Conservation (phyloP, 1,140 invertebrate genomes). For the Tetraneura akinire region DNA sequence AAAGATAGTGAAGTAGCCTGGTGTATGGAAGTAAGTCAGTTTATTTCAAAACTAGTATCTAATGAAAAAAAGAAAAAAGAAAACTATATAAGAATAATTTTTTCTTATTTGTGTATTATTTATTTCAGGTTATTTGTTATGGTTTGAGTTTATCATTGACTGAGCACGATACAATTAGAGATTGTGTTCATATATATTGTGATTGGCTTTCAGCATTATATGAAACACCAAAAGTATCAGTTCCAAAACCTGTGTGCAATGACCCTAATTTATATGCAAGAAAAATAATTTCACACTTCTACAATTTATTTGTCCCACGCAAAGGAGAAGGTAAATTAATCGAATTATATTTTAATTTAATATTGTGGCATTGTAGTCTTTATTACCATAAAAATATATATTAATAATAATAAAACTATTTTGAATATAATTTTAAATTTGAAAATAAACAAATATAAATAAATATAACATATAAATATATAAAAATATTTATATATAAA, state of each 20-base stretch:
- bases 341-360: background rate
- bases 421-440: too few relatives aligned
- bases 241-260: slow-evolving; percentile 82
- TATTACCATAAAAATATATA: too few relatives aligned
- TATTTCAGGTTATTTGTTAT: slow-evolving; percentile 78
- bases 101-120: too few relatives aligned
- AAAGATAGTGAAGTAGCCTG: slow-evolving; percentile 84
- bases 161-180: slow-evolving; percentile 91
- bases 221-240: slow-evolving; percentile 75
- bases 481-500: too few relatives aligned
- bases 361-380: too few relatives aligned
- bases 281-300: slow-evolving; percentile 89
- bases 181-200: slow-evolving; percentile 96
- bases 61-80: slow-evolving; percentile 5
- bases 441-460: too few relatives aligned
- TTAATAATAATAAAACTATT: too few relatives aligned
- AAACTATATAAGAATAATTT: background rate
- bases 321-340: slow-evolving; percentile 78
- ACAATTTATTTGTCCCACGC: slow-evolving; percentile 94
- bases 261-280: slow-evolving; percentile 90
- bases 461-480: too few relatives aligned
- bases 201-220: slow-evolving; percentile 91
- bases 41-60: background rate
- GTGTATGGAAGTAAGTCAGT: slow-evolving; percentile 75
- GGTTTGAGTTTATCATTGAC: slow-evolving; percentile 85